These are phyloP conservation scores for Ditula angustiorana DNA, from an alignment of 2,888 invertebrate genomes.

Conservation along the genomic window DNA sequence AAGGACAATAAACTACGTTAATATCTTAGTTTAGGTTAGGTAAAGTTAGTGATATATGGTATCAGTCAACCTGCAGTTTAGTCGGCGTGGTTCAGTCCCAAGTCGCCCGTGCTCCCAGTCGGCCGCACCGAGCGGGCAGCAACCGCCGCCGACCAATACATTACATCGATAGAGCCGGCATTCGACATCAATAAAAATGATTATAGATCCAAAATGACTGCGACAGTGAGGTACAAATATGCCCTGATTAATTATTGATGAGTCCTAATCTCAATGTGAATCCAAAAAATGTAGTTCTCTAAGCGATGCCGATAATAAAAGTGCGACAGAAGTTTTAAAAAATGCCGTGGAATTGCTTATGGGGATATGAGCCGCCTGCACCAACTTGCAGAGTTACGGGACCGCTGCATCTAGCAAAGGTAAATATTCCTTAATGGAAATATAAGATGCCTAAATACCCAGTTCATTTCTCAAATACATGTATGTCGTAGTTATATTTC, in stretches of 20 bases:
- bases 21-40: constrained; percentile 31
- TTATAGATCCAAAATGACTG: background rate
- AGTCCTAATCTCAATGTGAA: background rate
- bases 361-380: constrained; percentile 78
- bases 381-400: constrained; percentile 76
- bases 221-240: background rate
- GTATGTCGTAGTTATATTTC: too few relatives aligned
- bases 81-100: constrained; percentile 63
- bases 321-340: constrained; percentile 35
- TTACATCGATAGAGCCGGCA: constrained; percentile 2
- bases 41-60: constrained; percentile 40
- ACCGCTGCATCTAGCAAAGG: constrained; percentile 74
- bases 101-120: constrained; percentile 59
- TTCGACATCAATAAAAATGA: constrained; percentile 1
- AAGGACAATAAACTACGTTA: constrained; percentile 8
- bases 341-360: constrained; percentile 82
- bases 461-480: background rate
- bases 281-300: constrained; percentile 20
- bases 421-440: constrained; percentile 47
- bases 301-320: constrained; percentile 16
- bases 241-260: background rate
- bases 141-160: background rate
- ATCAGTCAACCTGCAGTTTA: constrained; percentile 42
- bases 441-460: background rate
- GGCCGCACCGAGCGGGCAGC: constrained; percentile 49